phyloP scores from a whole-genome alignment of 2,113 vertebrate species.

The Tetrao urogallus region DNA sequence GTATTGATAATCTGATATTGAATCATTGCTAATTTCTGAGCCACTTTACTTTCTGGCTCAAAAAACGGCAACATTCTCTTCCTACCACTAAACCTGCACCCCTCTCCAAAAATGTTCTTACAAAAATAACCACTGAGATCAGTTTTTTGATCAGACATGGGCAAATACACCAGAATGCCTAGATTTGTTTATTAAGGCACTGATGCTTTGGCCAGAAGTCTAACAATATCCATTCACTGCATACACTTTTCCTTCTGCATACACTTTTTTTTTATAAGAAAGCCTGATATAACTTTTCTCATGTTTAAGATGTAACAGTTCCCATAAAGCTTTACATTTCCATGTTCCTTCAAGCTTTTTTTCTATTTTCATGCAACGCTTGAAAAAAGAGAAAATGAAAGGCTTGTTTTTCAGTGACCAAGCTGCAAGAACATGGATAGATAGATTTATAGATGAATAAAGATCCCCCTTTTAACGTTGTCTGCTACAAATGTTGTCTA shows the following conservation, averaged over 20 bases:
- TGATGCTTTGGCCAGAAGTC: not conserved
- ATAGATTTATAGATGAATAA: fast-evolving
- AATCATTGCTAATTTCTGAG: not conserved
- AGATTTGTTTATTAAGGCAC: not conserved
- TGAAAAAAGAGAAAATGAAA: not conserved
- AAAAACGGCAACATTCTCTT: not conserved
- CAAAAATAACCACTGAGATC: not conserved
- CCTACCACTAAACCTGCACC: not conserved
- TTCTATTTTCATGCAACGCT: not conserved
- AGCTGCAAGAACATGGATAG: not conserved
- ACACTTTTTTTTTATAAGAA: too few species aligned
- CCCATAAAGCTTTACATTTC: not conserved
- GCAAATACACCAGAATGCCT: not conserved
- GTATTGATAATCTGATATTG: fast-evolving
- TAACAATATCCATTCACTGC: fast-evolving
- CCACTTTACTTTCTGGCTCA: not conserved
- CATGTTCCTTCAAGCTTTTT: not conserved
- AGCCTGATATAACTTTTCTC: not conserved
- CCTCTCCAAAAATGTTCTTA: not conserved
- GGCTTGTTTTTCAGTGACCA: not conserved
- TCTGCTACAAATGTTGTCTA: not conserved
- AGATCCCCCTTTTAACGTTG: not conserved
- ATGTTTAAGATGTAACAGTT: not conserved
- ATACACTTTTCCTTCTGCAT: fast-evolving
- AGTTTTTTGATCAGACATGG: not conserved